Conservation (phyloP, 2,797 vertebrate genomes). For the Pampus argenteus region DNA sequence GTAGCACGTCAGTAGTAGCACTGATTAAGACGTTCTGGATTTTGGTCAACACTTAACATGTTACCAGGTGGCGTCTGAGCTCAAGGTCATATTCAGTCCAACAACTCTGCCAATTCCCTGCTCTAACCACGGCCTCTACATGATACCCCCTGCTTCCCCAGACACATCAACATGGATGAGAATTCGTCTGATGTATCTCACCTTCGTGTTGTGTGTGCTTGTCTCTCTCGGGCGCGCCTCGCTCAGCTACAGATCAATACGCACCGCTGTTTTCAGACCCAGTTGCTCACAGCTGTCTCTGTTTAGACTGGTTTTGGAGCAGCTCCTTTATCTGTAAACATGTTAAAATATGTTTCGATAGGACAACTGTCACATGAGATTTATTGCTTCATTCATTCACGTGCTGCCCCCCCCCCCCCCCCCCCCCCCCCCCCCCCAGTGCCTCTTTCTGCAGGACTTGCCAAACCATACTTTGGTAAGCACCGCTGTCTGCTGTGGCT, state of each 20-base stretch:
- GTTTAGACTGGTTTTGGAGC: conserved; percentile 5
- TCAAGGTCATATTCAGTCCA: conserved; percentile 30
- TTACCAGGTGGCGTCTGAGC: conserved; percentile 19
- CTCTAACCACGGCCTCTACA: background rate
- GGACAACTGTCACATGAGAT: conserved; percentile 27
- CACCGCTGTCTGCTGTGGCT: conserved; percentile 3
- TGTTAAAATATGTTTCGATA: conserved; percentile 28
- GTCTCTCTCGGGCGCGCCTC: conserved; percentile 17
- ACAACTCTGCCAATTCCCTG: conserved; percentile 27
- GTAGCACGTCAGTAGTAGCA: background rate
- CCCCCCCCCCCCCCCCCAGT: background rate
- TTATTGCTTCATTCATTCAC: conserved; percentile 43
- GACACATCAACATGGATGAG: conserved; percentile 8
- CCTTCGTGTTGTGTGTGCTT: conserved; percentile 23
- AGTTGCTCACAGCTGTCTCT: conserved; percentile 17
- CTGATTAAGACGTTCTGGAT: conserved; percentile 27
- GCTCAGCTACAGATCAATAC: conserved; percentile 42
- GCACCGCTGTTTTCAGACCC: conserved; percentile 22
- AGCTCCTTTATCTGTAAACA: conserved; percentile 14
- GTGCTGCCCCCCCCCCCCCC: conserved; percentile 6
- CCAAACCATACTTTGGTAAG: conserved; percentile 31
- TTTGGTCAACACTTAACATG: conserved; percentile 6
- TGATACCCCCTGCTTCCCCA: conserved; percentile 18
- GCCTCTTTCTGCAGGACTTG: conserved; percentile 10
- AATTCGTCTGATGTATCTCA: conserved; percentile 21